phyloP scores from a whole-genome alignment of 2,888 invertebrate species.

The Melipona beecheii region DNA sequence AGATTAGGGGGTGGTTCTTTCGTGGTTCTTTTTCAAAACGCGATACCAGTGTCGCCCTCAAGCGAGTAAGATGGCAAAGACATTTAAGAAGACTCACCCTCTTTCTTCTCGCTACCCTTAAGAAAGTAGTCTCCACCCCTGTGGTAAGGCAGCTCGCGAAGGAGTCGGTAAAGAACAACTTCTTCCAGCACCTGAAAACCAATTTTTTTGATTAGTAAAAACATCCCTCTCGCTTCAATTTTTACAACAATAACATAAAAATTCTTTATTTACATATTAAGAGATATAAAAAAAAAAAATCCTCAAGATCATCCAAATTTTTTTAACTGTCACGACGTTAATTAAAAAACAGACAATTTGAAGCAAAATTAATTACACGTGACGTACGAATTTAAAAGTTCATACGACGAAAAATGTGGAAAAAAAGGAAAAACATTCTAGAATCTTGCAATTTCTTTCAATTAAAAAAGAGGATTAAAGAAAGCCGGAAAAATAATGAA shows the following conservation, averaged over 20 bases:
- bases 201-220: neutral
- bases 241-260: neutral
- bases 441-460: neutral
- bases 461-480: neutral
- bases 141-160: slow-evolving; percentile 81
- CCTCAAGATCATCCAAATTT: neutral
- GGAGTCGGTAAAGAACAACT: slow-evolving; percentile 78
- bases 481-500: neutral
- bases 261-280: neutral
- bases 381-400: neutral
- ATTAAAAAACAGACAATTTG: neutral
- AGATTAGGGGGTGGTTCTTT: slow-evolving; percentile 7
- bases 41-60: slow-evolving; percentile 82
- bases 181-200: neutral
- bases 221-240: neutral
- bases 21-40: slow-evolving; percentile 60
- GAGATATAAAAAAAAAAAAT: neutral
- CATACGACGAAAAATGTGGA: neutral
- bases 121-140: slow-evolving; percentile 77
- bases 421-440: neutral
- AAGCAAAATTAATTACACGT: too few relatives aligned
- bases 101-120: slow-evolving; percentile 79
- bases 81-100: slow-evolving; percentile 82
- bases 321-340: neutral
- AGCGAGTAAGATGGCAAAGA: slow-evolving; percentile 78